A percentile compares a stretch with the other conserved stretches of the same genome.
These are phyloP conservation scores for Damaliscus lunatus DNA, from an alignment of 2,113 vertebrate species.

Conservation along the genomic window DNA sequence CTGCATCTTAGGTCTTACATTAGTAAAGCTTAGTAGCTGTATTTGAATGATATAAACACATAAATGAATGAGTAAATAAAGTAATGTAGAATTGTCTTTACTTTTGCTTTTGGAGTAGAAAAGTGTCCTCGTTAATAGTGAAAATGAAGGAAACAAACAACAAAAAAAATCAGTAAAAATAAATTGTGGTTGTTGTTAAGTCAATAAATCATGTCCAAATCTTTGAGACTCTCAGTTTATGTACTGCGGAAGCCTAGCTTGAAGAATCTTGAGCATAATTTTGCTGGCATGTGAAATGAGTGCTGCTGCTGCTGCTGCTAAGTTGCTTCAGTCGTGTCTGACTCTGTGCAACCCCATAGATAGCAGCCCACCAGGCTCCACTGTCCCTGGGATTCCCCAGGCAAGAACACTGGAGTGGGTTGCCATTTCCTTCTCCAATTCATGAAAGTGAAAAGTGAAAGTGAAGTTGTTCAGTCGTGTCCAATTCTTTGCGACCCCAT, in stretches of 20 bases:
- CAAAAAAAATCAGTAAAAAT: neutral
- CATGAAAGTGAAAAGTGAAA: too few relatives aligned
- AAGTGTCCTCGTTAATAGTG: neutral
- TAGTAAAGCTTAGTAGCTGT: neutral
- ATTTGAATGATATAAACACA: neutral
- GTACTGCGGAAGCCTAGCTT: neutral
- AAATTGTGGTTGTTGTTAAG: neutral
- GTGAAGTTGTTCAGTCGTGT: too few relatives aligned
- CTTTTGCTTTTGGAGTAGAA: neutral
- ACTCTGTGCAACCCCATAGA: too few relatives aligned
- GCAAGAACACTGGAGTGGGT: too few relatives aligned
- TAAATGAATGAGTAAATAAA: neutral
- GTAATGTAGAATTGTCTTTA: neutral
- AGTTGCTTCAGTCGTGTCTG: too few relatives aligned
- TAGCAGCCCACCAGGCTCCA: too few relatives aligned
- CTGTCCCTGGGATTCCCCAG: too few relatives aligned
- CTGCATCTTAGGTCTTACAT: neutral
- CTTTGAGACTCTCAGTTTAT: neutral
- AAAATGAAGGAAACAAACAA: neutral
- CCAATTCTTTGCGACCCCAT: rapidly evolving
- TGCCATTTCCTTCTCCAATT: too few relatives aligned
- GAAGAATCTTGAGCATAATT: neutral
- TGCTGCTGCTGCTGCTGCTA: neutral
- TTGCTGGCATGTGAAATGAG: neutral
- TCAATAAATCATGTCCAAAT: neutral